Percentiles rank a stretch among this genome's conserved stretches.
Evolutionary conservation across 2,888 invertebrate species (phyloP).

Genomic region (Dusona sp.): DNA sequence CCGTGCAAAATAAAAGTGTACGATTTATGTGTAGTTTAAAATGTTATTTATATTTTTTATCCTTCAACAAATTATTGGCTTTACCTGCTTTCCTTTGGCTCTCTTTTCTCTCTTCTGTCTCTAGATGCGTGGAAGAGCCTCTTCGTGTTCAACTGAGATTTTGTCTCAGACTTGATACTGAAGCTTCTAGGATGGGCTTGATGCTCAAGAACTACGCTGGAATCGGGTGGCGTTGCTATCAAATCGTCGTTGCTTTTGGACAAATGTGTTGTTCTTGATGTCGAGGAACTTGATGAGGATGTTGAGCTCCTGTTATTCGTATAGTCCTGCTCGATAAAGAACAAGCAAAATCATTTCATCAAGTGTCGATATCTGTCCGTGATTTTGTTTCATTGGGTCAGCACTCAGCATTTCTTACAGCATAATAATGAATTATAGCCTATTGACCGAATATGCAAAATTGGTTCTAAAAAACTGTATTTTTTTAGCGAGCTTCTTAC

Average conservation of each 20-base stretch:
- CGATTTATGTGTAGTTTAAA: slow-evolving; percentile 13
- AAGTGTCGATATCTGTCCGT: slow-evolving; percentile 4
- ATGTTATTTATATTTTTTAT: not conserved
- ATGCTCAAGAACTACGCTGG: slow-evolving; percentile 76
- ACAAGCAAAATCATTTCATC: slow-evolving; percentile 30
- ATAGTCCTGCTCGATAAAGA: slow-evolving; percentile 79
- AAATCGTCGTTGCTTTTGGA: slow-evolving; percentile 76
- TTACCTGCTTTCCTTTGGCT: slow-evolving; percentile 78
- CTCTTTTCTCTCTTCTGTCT: slow-evolving; percentile 79
- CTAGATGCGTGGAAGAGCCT: slow-evolving; percentile 77
- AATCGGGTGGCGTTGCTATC: slow-evolving; percentile 75
- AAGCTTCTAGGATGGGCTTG: slow-evolving; percentile 75
- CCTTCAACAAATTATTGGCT: not conserved
- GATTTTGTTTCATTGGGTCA: not conserved
- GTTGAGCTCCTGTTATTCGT: slow-evolving; percentile 81
- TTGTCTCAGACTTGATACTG: slow-evolving; percentile 75
- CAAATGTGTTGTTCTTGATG: slow-evolving; percentile 69
- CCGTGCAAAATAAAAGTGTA: slow-evolving; percentile 28
- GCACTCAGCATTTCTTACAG: not conserved
- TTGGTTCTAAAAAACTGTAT: not conserved
- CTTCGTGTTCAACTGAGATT: slow-evolving; percentile 80
- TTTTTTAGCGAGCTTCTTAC: not conserved
- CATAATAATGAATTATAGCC: too few species aligned
- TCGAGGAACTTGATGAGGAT: slow-evolving; percentile 73
- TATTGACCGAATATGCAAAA: not conserved